phyloP scores from a whole-genome alignment of 2,888 invertebrate genomes.

The Eristalis arbustorum region DNA sequence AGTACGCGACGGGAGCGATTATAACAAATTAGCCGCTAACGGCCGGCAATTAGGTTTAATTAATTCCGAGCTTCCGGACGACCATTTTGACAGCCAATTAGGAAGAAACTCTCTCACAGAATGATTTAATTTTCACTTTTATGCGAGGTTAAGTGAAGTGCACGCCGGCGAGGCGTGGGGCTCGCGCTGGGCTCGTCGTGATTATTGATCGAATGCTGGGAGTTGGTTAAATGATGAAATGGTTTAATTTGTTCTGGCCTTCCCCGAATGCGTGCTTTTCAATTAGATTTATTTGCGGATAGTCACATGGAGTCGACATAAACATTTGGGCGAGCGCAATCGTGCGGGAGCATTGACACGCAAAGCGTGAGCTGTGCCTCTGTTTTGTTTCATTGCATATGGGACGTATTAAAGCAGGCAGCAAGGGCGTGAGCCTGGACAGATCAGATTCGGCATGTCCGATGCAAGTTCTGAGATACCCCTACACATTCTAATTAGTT shows the following conservation, averaged over 20 bases:
- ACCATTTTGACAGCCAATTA: slow-evolving; percentile 56
- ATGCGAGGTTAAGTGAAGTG: background rate
- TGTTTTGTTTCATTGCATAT: too few species aligned
- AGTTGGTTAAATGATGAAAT: background rate
- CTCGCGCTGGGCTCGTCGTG: background rate
- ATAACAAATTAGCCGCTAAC: slow-evolving; percentile 59
- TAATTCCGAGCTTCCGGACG: slow-evolving; percentile 35
- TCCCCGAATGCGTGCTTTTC: background rate
- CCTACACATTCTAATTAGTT: too few species aligned
- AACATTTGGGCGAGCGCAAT: background rate
- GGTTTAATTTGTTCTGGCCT: background rate
- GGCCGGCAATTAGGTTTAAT: slow-evolving; percentile 58
- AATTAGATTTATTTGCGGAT: background rate
- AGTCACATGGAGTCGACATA: background rate
- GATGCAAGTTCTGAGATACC: too few species aligned
- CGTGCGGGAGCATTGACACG: background rate
- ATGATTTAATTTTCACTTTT: background rate
- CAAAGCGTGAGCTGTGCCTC: background rate
- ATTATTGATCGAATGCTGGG: background rate
- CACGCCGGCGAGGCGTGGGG: too few species aligned
- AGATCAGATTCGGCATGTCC: too few species aligned
- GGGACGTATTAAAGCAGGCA: too few species aligned
- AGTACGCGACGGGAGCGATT: slow-evolving; percentile 9
- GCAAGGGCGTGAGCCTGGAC: too few species aligned
- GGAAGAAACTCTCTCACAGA: slow-evolving; percentile 9